Evolutionary conservation across 2,113 vertebrate genomes (phyloP), one percentile per base, ranked within the genome.

Genomic region (Verasper variegatus): DNA sequence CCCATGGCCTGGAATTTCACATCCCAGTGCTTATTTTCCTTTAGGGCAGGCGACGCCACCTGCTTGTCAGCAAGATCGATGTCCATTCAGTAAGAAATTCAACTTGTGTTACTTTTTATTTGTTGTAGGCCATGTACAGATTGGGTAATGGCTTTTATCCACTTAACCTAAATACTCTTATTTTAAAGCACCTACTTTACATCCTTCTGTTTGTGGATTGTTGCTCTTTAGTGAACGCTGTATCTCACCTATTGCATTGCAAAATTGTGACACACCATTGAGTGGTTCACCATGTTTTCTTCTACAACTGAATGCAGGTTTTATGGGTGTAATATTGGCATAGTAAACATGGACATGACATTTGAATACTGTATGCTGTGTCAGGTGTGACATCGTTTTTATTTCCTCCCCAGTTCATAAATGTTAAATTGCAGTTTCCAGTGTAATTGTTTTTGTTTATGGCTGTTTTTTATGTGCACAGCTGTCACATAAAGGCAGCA

Each of bases 1-100:
- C 89, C 88, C 85, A 90, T 83, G 78, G 84, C 66, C 71, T 86
- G 90, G 92, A 93, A 93, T 94, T 93, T 94, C 88, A 91, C 91
- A 90, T 91, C 86, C 21, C 65, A 62, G 74, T 91, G 92, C 87
- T 84, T 80, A 76, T 89, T 91, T 91, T 88, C 86, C 81, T 90
- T 86, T 62, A 58, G 45, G 56, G 47, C 81, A 76, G 80, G 83
- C 65, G 75, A 74, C 35, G 15, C 72, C 18, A 52, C 57, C 75
- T 80, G 68, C 74, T 68, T 64, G 40, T 64, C 83, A 79, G 86
- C 77, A 70, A 70, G 77, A 83, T 74, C 62, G 58, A 62, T 74
- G 68, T 70, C 62, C 63, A 71, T 74, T 74, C 81, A 74, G 78
- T 65, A 10, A 77, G 57, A 87, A 6, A 4, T 20, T 18, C 5